Conservation (phyloP, 2,797 vertebrate genomes). For the Danio kyathit region DNA sequence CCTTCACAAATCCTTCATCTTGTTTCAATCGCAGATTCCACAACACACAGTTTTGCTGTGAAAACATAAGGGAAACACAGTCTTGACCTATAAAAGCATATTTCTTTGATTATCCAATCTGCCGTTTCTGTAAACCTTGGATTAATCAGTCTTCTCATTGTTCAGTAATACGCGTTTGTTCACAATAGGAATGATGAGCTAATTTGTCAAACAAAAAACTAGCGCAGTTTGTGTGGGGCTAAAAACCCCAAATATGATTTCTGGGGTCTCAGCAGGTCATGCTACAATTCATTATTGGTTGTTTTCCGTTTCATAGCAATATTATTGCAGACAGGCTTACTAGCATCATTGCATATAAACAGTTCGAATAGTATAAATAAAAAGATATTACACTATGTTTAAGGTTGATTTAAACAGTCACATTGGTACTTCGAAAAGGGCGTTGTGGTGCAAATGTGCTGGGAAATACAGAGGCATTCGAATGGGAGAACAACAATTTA, state of each 20-base stretch:
- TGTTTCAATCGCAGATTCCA: slow-evolving; percentile 42
- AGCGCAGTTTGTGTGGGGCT: slow-evolving; percentile 3
- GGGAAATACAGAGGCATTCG: slow-evolving; percentile 61
- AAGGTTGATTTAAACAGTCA: slow-evolving; percentile 53
- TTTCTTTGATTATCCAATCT: slow-evolving; percentile 43
- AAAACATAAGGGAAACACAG: neutral
- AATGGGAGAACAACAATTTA: slow-evolving; percentile 3
- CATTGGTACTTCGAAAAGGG: slow-evolving; percentile 35
- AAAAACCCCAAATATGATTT: slow-evolving; percentile 6
- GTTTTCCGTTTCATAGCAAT: slow-evolving; percentile 41
- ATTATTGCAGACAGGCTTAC: slow-evolving; percentile 60
- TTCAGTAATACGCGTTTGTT: slow-evolving; percentile 18
- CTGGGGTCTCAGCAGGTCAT: slow-evolving; percentile 20
- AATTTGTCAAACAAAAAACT: slow-evolving; percentile 17
- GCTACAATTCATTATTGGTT: slow-evolving; percentile 20
- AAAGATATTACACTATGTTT: slow-evolving; percentile 61
- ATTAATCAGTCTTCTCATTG: slow-evolving; percentile 18
- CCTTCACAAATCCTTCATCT: slow-evolving; percentile 46
- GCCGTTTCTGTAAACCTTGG: slow-evolving; percentile 35
- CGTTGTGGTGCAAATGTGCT: slow-evolving; percentile 12
- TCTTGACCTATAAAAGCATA: slow-evolving; percentile 25
- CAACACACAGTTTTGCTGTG: slow-evolving; percentile 9
- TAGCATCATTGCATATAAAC: slow-evolving; percentile 50
- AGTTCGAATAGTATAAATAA: slow-evolving; percentile 59
- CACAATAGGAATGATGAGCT: slow-evolving; percentile 39